Evolutionary conservation across 1,140 invertebrate species (phyloP), one percentile per base, ranked within the genome.

Genomic region (Eupeodes corollae): DNA sequence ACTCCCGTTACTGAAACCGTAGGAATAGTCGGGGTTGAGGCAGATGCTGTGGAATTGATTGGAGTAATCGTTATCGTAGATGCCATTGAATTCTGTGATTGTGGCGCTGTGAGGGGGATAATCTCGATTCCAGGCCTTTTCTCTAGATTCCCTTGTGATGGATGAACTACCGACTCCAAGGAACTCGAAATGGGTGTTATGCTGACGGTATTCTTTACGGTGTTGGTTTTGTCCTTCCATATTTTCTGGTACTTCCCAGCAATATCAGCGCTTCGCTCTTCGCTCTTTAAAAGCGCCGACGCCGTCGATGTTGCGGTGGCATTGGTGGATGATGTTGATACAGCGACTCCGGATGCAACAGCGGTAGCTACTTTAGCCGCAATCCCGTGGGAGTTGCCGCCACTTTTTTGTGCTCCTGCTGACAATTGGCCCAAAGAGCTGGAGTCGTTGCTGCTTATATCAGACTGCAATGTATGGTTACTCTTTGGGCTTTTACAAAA

Each of bases 321-420:
- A 50, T 51, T 44, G 43, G 49, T 37, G 47, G 42, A 42, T 48
- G 37, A 34, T 49, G 45, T 34, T 48, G 50, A 26, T 41, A 35
- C 32, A 41, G 38, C 32, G 18, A 41, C 37, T 46, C 38, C 40
- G 9, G 34, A 38, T 16, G 21, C 37, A 15, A 30, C 39, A 34
- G 19, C 31, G 89, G 69, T 71, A 89, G 86, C 16, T 75, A 71
- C 70, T 89, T 86, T 15, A 90, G 61, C 12, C 83, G 83, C 58
- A 86, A 82, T 21, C 88, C 61, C 35, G 86, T 83, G 52, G 81
- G 77, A 56, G 82, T 88, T 5, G 83, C 84, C 70, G 88, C 87
- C 37, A 77, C 79, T 68, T 88, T 89, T 6, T 80, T 79, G 72
- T 89, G 91, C 70, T 91, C 91, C 58, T 95, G 89, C 21, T 26